Conservation (phyloP, 2,113 vertebrate genomes). For the Elanus axillaris region DNA sequence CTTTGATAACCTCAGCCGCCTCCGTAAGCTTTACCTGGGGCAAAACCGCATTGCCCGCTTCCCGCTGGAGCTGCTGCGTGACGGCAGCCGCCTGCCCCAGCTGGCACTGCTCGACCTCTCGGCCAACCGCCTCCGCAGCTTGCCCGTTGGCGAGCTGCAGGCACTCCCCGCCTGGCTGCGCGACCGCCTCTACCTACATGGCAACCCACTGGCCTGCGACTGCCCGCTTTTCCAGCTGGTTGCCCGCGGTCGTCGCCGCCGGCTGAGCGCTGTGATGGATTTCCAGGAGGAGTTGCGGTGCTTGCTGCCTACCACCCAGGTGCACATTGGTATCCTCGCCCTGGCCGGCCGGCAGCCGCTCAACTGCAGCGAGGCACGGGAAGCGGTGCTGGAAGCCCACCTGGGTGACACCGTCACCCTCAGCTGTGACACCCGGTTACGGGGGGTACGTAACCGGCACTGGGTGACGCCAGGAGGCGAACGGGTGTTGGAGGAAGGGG, state of each 20-base stretch:
- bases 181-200: slow-evolving; percentile 93
- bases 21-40: slow-evolving; percentile 94
- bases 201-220: slow-evolving; percentile 84
- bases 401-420: slow-evolving; percentile 82
- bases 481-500: slow-evolving; percentile 53
- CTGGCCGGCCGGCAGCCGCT: slow-evolving; percentile 73
- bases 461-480: slow-evolving; percentile 85
- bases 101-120: slow-evolving; percentile 90
- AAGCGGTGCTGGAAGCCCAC: slow-evolving; percentile 81
- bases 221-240: slow-evolving; percentile 89
- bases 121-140: slow-evolving; percentile 83
- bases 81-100: slow-evolving; percentile 79
- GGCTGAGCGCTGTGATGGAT: slow-evolving; percentile 85
- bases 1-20: slow-evolving; percentile 78
- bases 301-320: slow-evolving; percentile 14
- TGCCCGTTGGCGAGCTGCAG: slow-evolving; percentile 81
- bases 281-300: slow-evolving; percentile 88
- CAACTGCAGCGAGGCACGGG: slow-evolving; percentile 90
- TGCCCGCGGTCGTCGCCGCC: slow-evolving; percentile 83
- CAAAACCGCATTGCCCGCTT: slow-evolving; percentile 91
- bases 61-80: slow-evolving; percentile 86
- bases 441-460: slow-evolving; percentile 74
- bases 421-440: slow-evolving; percentile 87
- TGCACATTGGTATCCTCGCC: slow-evolving; percentile 68
- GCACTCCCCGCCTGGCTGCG: slow-evolving; percentile 87